Evolutionary conservation across 2,113 vertebrate genomes (phyloP), one percentile per base, ranked within the genome.

Genomic region (Scophthalmus maximus): DNA sequence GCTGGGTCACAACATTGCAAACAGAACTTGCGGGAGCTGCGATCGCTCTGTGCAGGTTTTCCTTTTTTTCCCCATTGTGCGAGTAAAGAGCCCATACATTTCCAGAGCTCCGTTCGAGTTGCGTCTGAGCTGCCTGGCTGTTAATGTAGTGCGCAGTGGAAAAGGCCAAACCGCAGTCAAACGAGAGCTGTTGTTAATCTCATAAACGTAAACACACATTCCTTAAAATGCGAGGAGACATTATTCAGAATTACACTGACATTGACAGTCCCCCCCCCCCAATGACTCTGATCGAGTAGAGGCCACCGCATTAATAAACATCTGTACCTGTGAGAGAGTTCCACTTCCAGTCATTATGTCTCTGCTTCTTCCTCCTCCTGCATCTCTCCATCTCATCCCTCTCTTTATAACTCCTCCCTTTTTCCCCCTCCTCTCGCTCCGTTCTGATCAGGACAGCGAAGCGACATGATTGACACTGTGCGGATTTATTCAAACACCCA

Each of bases 401-500:
- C 60, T 34, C 34, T 53, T 46, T 29, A 20, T 27, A 25, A 25
- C 51, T 50, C 44, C 57, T 27, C 6, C 64, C 40, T 22, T 34
- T 42, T 51, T 17, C 32, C 11, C 6, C 55, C 10, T 8, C n/a
- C 47, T 15, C 17, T 11, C 55, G n/a, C 36, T 76, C 60, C n/a
- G n/a, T 34, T 82, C 71, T 82, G 78, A 86, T 90, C 80, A 82
- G 2, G 18, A n/a, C 59, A 64, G 76, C 73, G 64, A 62, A 32
- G 55, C 12, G 22, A 79, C 59, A 30, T 80, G 83, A 90, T 65
- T 89, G 89, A 87, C 83, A 83, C 20, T 3, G 68, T 27, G 84
- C 67, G 75, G 79, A 90, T 83, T 82, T 84, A 85, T 83, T 85
- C 87, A 76, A 47, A 83, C 58, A 76, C 77, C 62, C 81, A 86